Conservation (phyloP, 2,113 vertebrate species). For the Xiphophorus maculatus region DNA sequence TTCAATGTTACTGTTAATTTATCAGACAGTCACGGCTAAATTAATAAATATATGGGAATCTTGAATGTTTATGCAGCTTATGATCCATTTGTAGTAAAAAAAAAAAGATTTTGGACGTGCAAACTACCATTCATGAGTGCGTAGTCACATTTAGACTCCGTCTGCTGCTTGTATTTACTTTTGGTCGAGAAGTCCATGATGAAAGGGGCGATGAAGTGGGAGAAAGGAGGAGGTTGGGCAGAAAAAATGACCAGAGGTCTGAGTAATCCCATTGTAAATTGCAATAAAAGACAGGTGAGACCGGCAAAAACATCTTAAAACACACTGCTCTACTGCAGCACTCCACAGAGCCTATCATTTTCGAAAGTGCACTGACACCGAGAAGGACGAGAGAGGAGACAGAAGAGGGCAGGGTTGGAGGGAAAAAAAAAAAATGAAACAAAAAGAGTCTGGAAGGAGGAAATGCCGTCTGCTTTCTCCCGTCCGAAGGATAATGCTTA, state of each 20-base stretch:
- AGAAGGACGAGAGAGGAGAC: slow-evolving; percentile 25
- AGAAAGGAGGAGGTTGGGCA: slow-evolving; percentile 6
- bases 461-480: not conserved
- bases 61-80: too few species aligned
- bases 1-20: too few species aligned
- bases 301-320: slow-evolving; percentile 31
- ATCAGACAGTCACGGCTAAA: too few species aligned
- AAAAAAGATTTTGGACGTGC: too few species aligned
- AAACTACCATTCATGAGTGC: too few species aligned
- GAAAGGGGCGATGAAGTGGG: slow-evolving; percentile 12
- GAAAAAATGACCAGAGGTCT: slow-evolving; percentile 44
- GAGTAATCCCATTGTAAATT: slow-evolving; percentile 62
- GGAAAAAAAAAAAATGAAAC: slow-evolving; percentile 7
- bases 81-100: too few species aligned
- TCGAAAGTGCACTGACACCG: slow-evolving; percentile 40
- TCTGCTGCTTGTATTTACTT: not conserved
- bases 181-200: slow-evolving; percentile 20
- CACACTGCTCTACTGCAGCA: slow-evolving; percentile 46
- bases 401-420: slow-evolving; percentile 22
- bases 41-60: too few species aligned
- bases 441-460: not conserved
- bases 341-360: slow-evolving; percentile 49
- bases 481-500: not conserved
- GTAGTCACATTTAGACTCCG: too few species aligned
- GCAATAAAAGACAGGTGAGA: slow-evolving; percentile 45